Evolutionary conservation across 2,888 invertebrate genomes (phyloP), one percentile per base, ranked within the genome.

Genomic region (Sminthurinus aureus): DNA sequence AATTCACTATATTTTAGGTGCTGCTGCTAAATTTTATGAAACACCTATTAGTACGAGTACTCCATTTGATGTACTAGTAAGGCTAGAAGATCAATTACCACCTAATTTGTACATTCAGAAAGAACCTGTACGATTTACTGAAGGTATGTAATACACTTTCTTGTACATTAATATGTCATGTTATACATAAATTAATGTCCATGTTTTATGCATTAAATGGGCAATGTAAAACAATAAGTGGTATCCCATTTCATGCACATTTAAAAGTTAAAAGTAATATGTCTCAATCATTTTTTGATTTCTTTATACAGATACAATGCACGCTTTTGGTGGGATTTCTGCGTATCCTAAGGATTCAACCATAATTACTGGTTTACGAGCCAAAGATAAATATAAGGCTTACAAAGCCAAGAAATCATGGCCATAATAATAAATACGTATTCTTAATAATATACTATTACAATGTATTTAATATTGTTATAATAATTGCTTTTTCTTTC

Each of bases 321-420:
- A 93, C 0, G 91, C 91, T 90, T 95, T 95, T 90, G 92, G 92
- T 86, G 98, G 98, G 12, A 90, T 93, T 88, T 94, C 95, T 50
- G 98, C 96, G 0, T 98, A 94, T 90, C 96, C 97, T 0, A 93
- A 94, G 89, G 94, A 94, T 89, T 96, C 96, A 0, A 96, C 96
- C 0, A 91, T 96, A 82, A 96, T 98, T 0, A 93, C 95, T 0
- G 96, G 97, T 52, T 90, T 98, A 3, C 96, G 95, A 90, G 92
- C 94, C 87, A 94, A 93, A 88, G 94, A 94, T 89, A 97, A 96
- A 90, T 98, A 96, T 90, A 92, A 92, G 86, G 95, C 95, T 0
- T 93, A 93, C 89, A 90, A 90, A 84, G 94, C 94, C 15, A 93
- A 93, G 89, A 91, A 92, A 85, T 11, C 13, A 18, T 67, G 66